Base-by-base conservation (phyloP, 2,888 invertebrate genomes). In the Andrena dorsata region DNA sequence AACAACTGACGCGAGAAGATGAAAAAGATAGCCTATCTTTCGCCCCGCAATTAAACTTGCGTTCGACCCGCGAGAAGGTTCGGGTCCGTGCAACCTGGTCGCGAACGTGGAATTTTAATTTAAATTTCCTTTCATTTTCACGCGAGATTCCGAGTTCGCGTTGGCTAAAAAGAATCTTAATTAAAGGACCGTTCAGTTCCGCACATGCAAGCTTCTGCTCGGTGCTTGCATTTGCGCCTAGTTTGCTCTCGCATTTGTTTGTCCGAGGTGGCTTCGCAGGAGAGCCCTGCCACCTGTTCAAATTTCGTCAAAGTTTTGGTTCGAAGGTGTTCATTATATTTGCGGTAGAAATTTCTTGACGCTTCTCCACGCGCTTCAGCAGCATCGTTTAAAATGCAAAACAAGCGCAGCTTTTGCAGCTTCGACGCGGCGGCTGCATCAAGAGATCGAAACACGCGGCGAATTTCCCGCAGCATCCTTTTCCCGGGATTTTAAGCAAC, bases 401-500 rank as follows among this genome's bases (percentile, higher is more conserved):
- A 41, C 13, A 41, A 41, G 41, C 41, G 16, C 4, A 41, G 41
- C 16, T 41, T 41, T 41, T 5, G 16, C 16, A 5, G 41, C 41
- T 41, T 16, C 41, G 16, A 16, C 16, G 41, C 41, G 41, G 16
- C 41, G 41, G 4, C 41, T 41, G 4, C 16, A 1, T 16, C 41
- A 4, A 41, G 41, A 13, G 41, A 41, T 41, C 16, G 6, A 51
- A n/a, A n/a, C 20, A 16, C 13, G 13, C 8, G 10, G 23, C n/a
- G 20, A 75, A 68, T 61, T 75, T 35, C 51, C 1, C 20, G 56
- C 5, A 4, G 0, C 23, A 1, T 20, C n/a, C 28, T n/a, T 51
- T 68, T 53, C 51, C n/a, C n/a, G 68, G 71, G 80, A 85, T 82
- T 75, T 71, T 71, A 72, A 77, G 72, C 74, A 79, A 82, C 73